Conservation (phyloP, 2,113 vertebrate species). For the Lota lota region DNA sequence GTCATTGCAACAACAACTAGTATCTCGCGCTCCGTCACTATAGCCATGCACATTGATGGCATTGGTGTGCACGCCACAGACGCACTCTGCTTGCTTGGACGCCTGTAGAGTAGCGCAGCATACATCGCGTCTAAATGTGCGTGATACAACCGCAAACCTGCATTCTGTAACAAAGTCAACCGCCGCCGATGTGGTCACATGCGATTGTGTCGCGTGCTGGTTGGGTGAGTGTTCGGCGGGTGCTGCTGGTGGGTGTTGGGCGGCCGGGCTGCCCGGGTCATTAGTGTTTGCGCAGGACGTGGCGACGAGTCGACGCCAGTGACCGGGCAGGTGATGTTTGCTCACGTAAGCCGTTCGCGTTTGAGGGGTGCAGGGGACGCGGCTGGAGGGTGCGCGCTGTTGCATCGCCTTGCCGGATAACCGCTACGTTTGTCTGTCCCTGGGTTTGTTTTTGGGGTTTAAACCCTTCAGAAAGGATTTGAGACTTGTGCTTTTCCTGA, state of each 20-base stretch:
- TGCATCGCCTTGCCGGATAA: constrained; percentile 74
- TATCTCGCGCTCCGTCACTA: constrained; percentile 41
- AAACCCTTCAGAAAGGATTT: constrained; percentile 21
- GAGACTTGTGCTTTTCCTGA: constrained; percentile 9
- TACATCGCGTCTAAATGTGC: constrained; percentile 24
- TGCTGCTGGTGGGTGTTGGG: constrained; percentile 27
- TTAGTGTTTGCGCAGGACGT: constrained; percentile 72
- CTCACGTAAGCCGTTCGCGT: constrained; percentile 66
- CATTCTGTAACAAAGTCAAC: constrained; percentile 28
- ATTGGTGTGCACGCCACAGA: constrained; percentile 39
- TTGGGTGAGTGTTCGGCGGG: constrained; percentile 44
- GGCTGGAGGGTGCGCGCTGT: constrained; percentile 72
- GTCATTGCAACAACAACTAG: constrained; percentile 63
- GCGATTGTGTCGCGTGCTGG: constrained; percentile 28
- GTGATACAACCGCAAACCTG: constrained; percentile 26
- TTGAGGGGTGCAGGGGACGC: constrained; percentile 67
- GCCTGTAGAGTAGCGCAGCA: constrained; percentile 39
- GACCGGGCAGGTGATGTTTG: constrained; percentile 72
- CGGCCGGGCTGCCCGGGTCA: constrained; percentile 45
- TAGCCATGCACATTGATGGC: background rate
- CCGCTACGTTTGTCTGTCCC: constrained; percentile 46
- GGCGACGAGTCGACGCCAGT: constrained; percentile 63
- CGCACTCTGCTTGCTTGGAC: background rate
- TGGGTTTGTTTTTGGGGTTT: constrained; percentile 15
- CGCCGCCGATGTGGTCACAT: constrained; percentile 48